Base-by-base conservation (phyloP, 2,113 vertebrate species). In the Zeus faber region DNA sequence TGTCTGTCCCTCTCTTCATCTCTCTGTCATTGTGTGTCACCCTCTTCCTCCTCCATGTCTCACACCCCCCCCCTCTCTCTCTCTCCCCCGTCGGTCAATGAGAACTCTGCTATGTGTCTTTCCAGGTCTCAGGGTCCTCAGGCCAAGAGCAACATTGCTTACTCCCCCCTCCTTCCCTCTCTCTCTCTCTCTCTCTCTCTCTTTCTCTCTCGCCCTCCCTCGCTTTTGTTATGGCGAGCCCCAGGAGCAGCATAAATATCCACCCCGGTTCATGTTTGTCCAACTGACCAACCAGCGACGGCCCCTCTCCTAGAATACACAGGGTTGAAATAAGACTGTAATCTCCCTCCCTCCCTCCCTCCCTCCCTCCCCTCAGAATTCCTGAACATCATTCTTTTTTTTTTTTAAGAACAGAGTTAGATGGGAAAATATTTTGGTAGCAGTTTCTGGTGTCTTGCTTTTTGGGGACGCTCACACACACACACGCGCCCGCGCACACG, bases 241-340 rank as follows among this genome's bases (percentile, higher is more conserved):
- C 81, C 86, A 58, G 51, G 85, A 86, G 86, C 65, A 81, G 73
- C 74, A 85, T 85, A 85, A 89, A 89, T 87, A 86, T 84, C 76
- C 74, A 68, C 56, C 70, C 70, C 8, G 55, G 70, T 77, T 81
- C 62, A 66, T 82, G 82, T 89, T 89, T 88, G 80, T 85, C 79
- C 69, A 79, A 76, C n/a, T n/a, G n/a, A n/a, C n/a, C n/a, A n/a
- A n/a, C n/a, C n/a, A n/a, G n/a, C 72, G 81, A 86, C 78, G 55
- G 39, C 54, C 73, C 74, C 81, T 85, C 80, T 87, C 81, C 79
- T 81, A 87, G 83, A 88, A 87, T 87, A 89, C 80, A 87, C 82
- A 89, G 77, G 77, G 81, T 85, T 89, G 83, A 87, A 87, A 83
- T 79, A 74, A 67, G 81, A 86, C 72, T 81, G 74, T 29, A 4